A percentile compares a stretch with the other conserved stretches of the same genome.
phyloP scores from a whole-genome alignment of 2,888 invertebrate genomes.

The Hololepta plana region DNA sequence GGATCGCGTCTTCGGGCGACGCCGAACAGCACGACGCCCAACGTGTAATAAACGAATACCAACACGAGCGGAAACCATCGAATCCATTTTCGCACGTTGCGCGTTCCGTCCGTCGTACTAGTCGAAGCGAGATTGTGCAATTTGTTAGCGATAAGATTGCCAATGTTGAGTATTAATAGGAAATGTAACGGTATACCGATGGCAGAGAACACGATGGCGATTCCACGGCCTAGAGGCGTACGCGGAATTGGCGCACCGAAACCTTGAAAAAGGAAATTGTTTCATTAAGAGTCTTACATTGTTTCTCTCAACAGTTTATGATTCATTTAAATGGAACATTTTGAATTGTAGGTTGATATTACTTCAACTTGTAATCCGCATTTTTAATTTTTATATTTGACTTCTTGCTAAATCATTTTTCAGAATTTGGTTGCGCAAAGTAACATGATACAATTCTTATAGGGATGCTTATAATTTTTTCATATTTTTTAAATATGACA shows the following conservation, averaged over 20 bases:
- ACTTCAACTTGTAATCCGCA: too few relatives aligned
- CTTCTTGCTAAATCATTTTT: too few relatives aligned
- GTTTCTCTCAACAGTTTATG: too few relatives aligned
- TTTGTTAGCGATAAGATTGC: conserved; percentile 30
- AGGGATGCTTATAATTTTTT: too few relatives aligned
- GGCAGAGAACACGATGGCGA: conserved; percentile 42
- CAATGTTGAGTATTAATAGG: conserved; percentile 37
- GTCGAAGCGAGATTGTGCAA: conserved; percentile 27
- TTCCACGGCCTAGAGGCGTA: conserved; percentile 40
- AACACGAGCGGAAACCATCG: conserved; percentile 28
- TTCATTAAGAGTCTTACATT: too few relatives aligned
- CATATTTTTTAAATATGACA: too few relatives aligned
- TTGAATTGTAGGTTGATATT: too few relatives aligned
- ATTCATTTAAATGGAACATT: too few relatives aligned
- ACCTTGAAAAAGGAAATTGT: conserved; percentile 30
- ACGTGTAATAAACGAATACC: conserved; percentile 34
- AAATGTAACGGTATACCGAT: conserved; percentile 50
- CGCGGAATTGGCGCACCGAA: conserved; percentile 56
- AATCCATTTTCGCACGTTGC: conserved; percentile 15
- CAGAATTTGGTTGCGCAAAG: too few relatives aligned
- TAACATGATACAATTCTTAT: too few relatives aligned
- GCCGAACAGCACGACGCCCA: conserved; percentile 43
- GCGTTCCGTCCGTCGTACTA: conserved; percentile 9
- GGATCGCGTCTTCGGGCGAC: conserved; percentile 29
- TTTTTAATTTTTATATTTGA: too few relatives aligned